Percentiles rank a stretch among this genome's conserved stretches.
phyloP scores from a whole-genome alignment of 1,140 invertebrate species.

The Drosophila pallidifrons region DNA sequence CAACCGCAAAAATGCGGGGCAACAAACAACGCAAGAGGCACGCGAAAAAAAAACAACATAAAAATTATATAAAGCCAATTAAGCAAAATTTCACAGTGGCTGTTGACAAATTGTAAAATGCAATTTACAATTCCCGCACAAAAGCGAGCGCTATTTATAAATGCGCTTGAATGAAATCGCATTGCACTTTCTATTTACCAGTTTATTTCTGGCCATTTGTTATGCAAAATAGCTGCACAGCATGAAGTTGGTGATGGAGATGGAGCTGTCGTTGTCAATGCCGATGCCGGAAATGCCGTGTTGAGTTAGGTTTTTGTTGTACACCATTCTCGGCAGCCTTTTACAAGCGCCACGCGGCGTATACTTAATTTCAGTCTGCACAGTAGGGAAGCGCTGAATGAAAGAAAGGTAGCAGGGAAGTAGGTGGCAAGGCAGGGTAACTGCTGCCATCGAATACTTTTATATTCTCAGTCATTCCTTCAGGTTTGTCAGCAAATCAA shows the following conservation, averaged over 20 bases:
- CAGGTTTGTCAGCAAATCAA: constrained; percentile 50
- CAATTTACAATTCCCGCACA: constrained; percentile 30
- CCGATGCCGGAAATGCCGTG: neutral
- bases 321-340: neutral
- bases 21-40: constrained; percentile 21
- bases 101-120: constrained; percentile 50
- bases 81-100: constrained; percentile 51
- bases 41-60: neutral
- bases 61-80: constrained; percentile 70
- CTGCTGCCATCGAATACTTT: neutral
- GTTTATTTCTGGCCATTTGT: constrained; percentile 25
- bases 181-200: constrained; percentile 3
- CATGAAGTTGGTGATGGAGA: too few species aligned
- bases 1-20: constrained; percentile 60
- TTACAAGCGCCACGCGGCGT: constrained; percentile 11
- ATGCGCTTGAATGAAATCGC: neutral
- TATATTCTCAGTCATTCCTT: constrained; percentile 5
- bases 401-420: neutral
- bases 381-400: constrained; percentile 9
- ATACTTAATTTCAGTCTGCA: constrained; percentile 36
- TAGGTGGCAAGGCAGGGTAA: too few species aligned
- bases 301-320: neutral
- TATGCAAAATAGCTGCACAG: constrained; percentile 41
- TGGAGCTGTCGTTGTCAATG: neutral
- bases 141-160: constrained; percentile 4